Conservation (phyloP, 2,797 vertebrate species). For the Coregonus suidteri region DNA sequence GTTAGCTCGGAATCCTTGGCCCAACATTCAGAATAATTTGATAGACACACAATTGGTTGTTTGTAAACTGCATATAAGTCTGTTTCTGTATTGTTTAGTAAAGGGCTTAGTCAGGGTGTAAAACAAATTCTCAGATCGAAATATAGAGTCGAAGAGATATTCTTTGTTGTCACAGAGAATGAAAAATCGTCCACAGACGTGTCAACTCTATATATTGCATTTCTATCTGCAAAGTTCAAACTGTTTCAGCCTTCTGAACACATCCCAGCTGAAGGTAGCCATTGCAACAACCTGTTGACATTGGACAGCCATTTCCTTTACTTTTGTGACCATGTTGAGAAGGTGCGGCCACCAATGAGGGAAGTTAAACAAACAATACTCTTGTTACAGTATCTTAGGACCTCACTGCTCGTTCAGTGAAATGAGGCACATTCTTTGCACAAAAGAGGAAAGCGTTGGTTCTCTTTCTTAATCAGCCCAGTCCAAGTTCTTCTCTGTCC, state of each 20-base stretch:
- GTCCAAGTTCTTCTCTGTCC: no score
- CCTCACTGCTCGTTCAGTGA: not conserved
- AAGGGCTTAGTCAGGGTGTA: not conserved
- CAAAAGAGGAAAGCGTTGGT: not conserved
- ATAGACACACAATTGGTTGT: slow-evolving; percentile 12
- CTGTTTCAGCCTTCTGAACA: not conserved
- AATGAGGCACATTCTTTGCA: not conserved
- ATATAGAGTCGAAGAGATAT: not conserved
- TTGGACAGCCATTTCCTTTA: not conserved
- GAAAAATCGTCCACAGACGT: no score
- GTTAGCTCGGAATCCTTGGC: not conserved
- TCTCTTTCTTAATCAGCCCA: not conserved
- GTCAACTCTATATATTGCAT: not conserved
- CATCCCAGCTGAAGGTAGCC: not conserved
- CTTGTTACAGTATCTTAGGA: not conserved
- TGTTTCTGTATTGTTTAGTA: not conserved
- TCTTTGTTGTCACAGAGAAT: not conserved
- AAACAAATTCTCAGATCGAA: not conserved
- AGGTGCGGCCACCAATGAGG: not conserved
- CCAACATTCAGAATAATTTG: not conserved
- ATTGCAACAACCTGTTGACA: not conserved
- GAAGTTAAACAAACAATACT: not conserved
- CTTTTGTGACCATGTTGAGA: not conserved
- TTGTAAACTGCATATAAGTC: not conserved
- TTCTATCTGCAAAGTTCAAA: not conserved